phyloP scores from a whole-genome alignment of 2,797 vertebrate genomes.

The Pteropus rufus region DNA sequence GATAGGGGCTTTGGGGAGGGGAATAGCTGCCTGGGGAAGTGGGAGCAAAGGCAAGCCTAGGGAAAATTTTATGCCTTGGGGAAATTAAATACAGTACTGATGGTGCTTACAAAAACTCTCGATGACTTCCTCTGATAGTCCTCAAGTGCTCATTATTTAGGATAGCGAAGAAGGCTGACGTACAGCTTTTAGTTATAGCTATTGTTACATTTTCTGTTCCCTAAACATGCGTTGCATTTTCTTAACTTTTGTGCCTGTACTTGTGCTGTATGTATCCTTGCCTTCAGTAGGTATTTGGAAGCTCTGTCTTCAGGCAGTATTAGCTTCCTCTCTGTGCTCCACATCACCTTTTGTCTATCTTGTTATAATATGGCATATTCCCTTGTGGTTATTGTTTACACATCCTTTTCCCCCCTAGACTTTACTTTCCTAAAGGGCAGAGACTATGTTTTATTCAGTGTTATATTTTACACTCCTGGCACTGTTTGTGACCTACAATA shows the following conservation, averaged over 20 bases:
- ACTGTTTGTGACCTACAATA: neutral
- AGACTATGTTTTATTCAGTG: neutral
- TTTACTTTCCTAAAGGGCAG: neutral
- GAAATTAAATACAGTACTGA: neutral
- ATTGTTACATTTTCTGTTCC: neutral
- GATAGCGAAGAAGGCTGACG: neutral
- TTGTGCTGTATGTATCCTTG: neutral
- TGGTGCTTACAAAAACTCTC: neutral
- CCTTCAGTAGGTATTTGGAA: neutral
- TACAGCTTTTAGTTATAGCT: neutral
- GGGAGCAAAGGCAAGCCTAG: neutral
- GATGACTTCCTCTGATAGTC: neutral
- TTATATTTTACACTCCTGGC: neutral
- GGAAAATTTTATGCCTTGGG: neutral
- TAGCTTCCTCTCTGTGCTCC: neutral
- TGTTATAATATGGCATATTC: neutral
- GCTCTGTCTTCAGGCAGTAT: neutral
- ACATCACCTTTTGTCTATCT: neutral
- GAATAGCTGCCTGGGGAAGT: neutral
- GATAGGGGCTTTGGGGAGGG: neutral
- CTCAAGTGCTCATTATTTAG: neutral
- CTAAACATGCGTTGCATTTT: neutral
- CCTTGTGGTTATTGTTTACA: neutral
- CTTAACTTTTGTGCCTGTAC: neutral
- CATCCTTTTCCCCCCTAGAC: neutral